Evolutionary conservation across 2,113 vertebrate species (phyloP), one percentile per base, ranked within the genome.

Genomic region (Trochalopteron elliotii): DNA sequence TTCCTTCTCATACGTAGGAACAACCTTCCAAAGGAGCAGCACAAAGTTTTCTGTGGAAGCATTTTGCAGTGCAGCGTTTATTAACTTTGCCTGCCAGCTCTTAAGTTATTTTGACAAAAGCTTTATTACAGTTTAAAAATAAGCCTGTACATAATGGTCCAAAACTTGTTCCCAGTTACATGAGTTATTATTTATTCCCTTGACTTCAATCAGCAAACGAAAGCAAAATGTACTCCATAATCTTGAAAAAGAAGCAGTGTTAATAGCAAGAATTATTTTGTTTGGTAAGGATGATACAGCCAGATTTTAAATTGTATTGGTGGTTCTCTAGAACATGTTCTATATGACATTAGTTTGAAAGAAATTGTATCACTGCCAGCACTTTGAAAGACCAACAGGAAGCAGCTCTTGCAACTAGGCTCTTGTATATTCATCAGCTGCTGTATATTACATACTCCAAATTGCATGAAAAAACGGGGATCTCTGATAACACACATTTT

Each of bases 351-450:
- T 69, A 91, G 72, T 87, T 97, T 8, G 70, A 78, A 89, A 83
- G 50, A 71, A 63, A 90, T 57, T 92, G 65, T 85, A 67, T 89
- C 86, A 27, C 78, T 87, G 77, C 45, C 71, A 89, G 88, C 85
- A 47, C 61, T 93, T 74, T 65, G 77, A 72, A 72, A 94, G 72
- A 90, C 91, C 93, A 96, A 89, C 72, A 84, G 86, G 89, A 96
- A 91, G 61, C 84, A 92, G 42, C 87, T 97, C 39, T 67, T 90
- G 65, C 44, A 90, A 85, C 45, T 78, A 70, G 81, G 37, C 77
- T 95, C 87, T 90, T 94, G 60, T 89, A 65, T 93, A 92, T 95
- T 95, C 95, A 90, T 96, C 96, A 92, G 71, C 82, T 83, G 28
- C 74, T 85, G 63, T 77, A 88, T 91, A 81, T 96, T 96, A 74